Evolutionary conservation across 2,797 vertebrate genomes (phyloP), one percentile per base, ranked within the genome.

Genomic region (Arctocebus calabarensis): DNA sequence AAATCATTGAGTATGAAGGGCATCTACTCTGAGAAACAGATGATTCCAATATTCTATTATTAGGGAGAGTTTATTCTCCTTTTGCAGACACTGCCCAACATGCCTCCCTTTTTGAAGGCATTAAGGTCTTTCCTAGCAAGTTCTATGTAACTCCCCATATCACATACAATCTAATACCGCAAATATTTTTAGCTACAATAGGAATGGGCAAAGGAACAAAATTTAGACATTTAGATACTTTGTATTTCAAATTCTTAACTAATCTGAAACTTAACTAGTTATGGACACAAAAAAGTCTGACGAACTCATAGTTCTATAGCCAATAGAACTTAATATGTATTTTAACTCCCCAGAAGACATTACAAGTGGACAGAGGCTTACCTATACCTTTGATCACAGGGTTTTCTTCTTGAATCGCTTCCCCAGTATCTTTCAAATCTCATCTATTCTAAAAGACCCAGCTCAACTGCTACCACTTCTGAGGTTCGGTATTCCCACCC

Each of bases 211-310:
- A 88, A n/a, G 84, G 45, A 86, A 92, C 19, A 82, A 66, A 70
- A 16, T 93, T 83, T 66, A 7, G 1, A 55, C 40, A 19, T 83
- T 88, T 79, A 66, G 13, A 29, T 40, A 43, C 22, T 95, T 57
- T 84, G 3, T 68, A 90, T 90, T 93, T 92, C 32, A 85, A 85
- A 73, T 77, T 48, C 82, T 40, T 82, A 45, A 86, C 34, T 82
- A 17, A 64, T 70, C 62, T 75, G 75, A 89, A 27, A 77, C 84
- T 91, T 73, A 85, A 82, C 48, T 77, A 59, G 75, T 89, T 29
- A 27, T 7, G 17, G n/a, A 32, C 45, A 90, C 29, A 77, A 48
- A 91, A 92, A 64, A 20, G 9, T 55, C 61, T 91, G 70, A 70
- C 10, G 22, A 85, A 66, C 12, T 75, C 32, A 2, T 2, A 82